Percentiles rank a stretch among this genome's conserved stretches.
phyloP scores from a whole-genome alignment of 2,113 vertebrate genomes.

The Rousettus leschenaultii region DNA sequence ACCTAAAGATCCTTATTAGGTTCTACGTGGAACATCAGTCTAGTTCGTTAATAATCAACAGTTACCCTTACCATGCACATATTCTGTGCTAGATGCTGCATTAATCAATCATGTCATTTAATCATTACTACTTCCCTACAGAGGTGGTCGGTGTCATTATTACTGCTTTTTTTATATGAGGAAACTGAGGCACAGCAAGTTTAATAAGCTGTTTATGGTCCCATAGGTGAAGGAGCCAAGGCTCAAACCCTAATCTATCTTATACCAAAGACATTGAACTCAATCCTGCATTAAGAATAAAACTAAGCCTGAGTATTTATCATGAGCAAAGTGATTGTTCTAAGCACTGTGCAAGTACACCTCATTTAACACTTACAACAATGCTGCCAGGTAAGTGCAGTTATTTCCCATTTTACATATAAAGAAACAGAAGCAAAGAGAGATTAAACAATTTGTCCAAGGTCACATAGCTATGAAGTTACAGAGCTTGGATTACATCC shows the following conservation, averaged over 20 bases:
- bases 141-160: not conserved
- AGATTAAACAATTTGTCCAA: not conserved
- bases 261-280: not conserved
- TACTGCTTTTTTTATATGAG: not conserved
- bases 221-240: not conserved
- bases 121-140: not conserved
- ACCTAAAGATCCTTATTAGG: not conserved
- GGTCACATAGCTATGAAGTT: not conserved
- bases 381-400: not conserved
- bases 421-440: not conserved
- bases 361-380: not conserved
- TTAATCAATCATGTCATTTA: not conserved
- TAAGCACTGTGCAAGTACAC: not conserved
- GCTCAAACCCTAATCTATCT: not conserved
- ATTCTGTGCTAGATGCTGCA: not conserved
- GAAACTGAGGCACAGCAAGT: not conserved
- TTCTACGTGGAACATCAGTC: not conserved
- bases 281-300: not conserved
- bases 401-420: not conserved
- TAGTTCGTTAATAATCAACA: not conserved
- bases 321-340: not conserved
- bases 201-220: not conserved
- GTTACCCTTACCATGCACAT: not conserved
- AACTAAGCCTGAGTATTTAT: not conserved
- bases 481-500: not conserved